These are phyloP conservation scores for Drosophila ogumai DNA, from an alignment of 1,140 invertebrate species.

Conservation along the genomic window DNA sequence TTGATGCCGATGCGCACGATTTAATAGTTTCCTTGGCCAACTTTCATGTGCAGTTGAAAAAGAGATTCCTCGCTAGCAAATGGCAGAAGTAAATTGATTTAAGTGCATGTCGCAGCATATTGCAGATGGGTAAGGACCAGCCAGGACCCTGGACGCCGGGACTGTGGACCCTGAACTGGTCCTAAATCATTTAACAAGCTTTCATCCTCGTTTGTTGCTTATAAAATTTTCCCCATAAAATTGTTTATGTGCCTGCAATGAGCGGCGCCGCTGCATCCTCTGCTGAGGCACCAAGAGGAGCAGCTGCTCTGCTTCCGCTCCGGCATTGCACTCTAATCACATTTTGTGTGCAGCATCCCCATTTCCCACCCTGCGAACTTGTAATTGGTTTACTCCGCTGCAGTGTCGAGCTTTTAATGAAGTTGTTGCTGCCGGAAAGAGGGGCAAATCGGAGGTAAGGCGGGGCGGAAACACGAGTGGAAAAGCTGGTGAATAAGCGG, in stretches of 20 bases:
- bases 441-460: not conserved
- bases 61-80: slow-evolving; percentile 49
- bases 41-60: slow-evolving; percentile 53
- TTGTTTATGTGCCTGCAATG: slow-evolving; percentile 63
- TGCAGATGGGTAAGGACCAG: slow-evolving; percentile 28
- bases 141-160: slow-evolving; percentile 3
- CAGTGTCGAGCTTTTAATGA: slow-evolving; percentile 71
- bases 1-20: slow-evolving; percentile 63
- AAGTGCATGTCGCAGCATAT: slow-evolving; percentile 80
- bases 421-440: slow-evolving; percentile 35
- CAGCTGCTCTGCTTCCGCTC: slow-evolving; percentile 36
- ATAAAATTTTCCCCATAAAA: slow-evolving; percentile 68
- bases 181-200: slow-evolving; percentile 79
- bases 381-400: slow-evolving; percentile 73
- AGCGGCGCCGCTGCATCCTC: slow-evolving; percentile 11
- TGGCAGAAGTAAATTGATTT: slow-evolving; percentile 74
- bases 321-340: slow-evolving; percentile 76
- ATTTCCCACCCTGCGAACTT: slow-evolving; percentile 25
- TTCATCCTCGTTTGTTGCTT: slow-evolving; percentile 51
- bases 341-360: slow-evolving; percentile 48
- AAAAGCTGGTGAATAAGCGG: slow-evolving; percentile 5
- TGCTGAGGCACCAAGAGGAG: slow-evolving; percentile 9
- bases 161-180: slow-evolving; percentile 10
- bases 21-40: slow-evolving; percentile 58
- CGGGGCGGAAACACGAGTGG: slow-evolving; percentile 4